Evolutionary conservation across 2,797 vertebrate species (phyloP).

Genomic region (Ctenopoma kingsleyae): DNA sequence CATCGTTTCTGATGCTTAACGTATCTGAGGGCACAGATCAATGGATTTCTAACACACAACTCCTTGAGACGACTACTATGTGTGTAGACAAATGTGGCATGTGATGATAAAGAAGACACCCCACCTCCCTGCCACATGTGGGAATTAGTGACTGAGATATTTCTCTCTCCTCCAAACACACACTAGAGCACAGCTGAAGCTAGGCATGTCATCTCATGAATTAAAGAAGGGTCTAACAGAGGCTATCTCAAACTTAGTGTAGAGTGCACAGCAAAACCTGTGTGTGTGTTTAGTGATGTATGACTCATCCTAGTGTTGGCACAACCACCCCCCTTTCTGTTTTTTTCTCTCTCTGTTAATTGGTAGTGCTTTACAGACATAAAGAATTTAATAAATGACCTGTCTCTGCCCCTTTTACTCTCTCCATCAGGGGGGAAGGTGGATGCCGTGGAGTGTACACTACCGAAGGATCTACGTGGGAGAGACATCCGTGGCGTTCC

Average conservation of each 20-base stretch:
- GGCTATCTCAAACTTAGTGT: constrained; percentile 71
- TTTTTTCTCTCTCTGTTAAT: constrained; percentile 56
- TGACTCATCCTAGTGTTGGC: constrained; percentile 77
- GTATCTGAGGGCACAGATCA: constrained; percentile 40
- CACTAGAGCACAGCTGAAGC: constrained; percentile 44
- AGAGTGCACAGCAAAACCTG: constrained; percentile 54
- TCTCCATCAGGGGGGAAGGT: constrained; percentile 86
- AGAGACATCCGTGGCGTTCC: constrained; percentile 95
- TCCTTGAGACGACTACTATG: constrained; percentile 15
- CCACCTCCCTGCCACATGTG: constrained; percentile 27
- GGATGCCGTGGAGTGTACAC: constrained; percentile 93
- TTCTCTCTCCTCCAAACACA: constrained; percentile 51
- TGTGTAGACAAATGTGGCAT: constrained; percentile 29
- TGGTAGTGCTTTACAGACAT: constrained; percentile 50
- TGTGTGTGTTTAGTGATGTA: constrained; percentile 66
- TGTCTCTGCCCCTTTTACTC: constrained; percentile 34
- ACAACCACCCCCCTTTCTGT: constrained; percentile 43
- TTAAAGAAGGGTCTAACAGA: constrained; percentile 71
- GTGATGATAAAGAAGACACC: constrained; percentile 48
- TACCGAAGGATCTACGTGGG: constrained; percentile 97
- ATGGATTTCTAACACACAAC: constrained; percentile 31
- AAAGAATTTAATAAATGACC: constrained; percentile 60
- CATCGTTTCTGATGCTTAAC: constrained; percentile 24
- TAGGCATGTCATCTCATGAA: constrained; percentile 71
- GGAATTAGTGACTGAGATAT: constrained; percentile 71